Percentiles rank a stretch among this genome's conserved stretches.
These are phyloP conservation scores for Cantharis lateralis DNA, from an alignment of 2,888 invertebrate genomes.

Conservation along the genomic window DNA sequence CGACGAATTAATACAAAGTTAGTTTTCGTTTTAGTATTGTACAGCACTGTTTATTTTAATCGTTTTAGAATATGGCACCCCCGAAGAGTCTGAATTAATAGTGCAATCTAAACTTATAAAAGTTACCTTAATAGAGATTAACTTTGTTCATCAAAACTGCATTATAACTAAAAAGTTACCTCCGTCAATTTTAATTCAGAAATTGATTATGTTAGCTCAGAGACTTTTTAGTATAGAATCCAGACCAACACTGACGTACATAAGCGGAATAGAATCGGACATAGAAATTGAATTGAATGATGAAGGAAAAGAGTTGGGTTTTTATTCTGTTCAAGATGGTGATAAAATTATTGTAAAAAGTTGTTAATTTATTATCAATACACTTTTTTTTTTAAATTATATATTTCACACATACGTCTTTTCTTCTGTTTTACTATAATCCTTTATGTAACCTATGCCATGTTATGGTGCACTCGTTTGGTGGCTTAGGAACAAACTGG, in stretches of 20 bases:
- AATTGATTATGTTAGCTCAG: constrained; percentile 78
- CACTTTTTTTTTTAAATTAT: background rate
- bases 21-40: constrained; percentile 42
- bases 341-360: constrained; percentile 69
- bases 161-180: constrained; percentile 72
- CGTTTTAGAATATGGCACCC: constrained; percentile 77
- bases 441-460: too few species aligned
- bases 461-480: too few species aligned
- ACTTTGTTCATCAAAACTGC: constrained; percentile 60
- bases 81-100: constrained; percentile 74
- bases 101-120: constrained; percentile 65
- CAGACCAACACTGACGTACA: constrained; percentile 57
- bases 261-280: constrained; percentile 63
- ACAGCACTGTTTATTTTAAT: background rate
- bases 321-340: constrained; percentile 83
- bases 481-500: too few species aligned
- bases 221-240: constrained; percentile 67
- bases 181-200: constrained; percentile 79
- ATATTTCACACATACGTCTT: background rate
- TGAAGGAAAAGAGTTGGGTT: constrained; percentile 79
- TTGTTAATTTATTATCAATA: constrained; percentile 5
- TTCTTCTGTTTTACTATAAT: too few species aligned
- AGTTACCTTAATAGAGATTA: constrained; percentile 69
- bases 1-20: constrained; percentile 73
- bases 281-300: constrained; percentile 80